Evolutionary conservation across 2,888 invertebrate species (phyloP).

Genomic region (Melangyna quadrimaculata): DNA sequence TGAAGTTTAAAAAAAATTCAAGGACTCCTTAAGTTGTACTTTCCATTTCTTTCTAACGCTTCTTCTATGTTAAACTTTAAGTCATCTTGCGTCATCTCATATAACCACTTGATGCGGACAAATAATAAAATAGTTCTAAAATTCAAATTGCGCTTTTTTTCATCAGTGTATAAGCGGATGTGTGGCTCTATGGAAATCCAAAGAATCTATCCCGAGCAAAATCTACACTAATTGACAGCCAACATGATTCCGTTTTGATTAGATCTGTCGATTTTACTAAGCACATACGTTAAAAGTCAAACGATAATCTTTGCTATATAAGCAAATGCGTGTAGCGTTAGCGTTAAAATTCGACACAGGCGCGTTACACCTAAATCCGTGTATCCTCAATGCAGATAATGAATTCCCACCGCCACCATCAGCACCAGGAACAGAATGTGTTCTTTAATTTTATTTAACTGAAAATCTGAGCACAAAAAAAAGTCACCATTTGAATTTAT

Average conservation of each 20-base stretch:
- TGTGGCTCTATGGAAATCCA: conserved; percentile 44
- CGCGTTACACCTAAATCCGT: background rate
- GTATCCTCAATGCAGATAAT: conserved; percentile 21
- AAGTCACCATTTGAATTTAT: conserved; percentile 47
- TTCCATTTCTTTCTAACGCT: too few species aligned
- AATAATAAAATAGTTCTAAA: too few species aligned
- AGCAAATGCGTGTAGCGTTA: conserved; percentile 32
- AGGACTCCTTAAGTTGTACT: too few species aligned
- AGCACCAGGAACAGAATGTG: background rate
- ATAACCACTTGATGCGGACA: too few species aligned
- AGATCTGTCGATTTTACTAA: conserved; percentile 66
- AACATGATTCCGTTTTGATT: conserved; percentile 69
- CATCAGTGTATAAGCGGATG: background rate
- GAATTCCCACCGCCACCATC: background rate
- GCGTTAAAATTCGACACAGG: conserved; percentile 21
- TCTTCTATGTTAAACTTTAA: too few species aligned
- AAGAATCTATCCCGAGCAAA: conserved; percentile 30
- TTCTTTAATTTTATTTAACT: background rate
- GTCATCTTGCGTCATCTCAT: too few species aligned
- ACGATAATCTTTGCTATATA: conserved; percentile 46
- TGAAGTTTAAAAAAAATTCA: too few species aligned
- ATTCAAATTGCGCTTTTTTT: background rate
- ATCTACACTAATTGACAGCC: conserved; percentile 66
- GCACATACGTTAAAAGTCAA: conserved; percentile 28
- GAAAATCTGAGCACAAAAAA: background rate